phyloP scores from a whole-genome alignment of 2,113 vertebrate genomes.

The Lycocorax pyrrhopterus region DNA sequence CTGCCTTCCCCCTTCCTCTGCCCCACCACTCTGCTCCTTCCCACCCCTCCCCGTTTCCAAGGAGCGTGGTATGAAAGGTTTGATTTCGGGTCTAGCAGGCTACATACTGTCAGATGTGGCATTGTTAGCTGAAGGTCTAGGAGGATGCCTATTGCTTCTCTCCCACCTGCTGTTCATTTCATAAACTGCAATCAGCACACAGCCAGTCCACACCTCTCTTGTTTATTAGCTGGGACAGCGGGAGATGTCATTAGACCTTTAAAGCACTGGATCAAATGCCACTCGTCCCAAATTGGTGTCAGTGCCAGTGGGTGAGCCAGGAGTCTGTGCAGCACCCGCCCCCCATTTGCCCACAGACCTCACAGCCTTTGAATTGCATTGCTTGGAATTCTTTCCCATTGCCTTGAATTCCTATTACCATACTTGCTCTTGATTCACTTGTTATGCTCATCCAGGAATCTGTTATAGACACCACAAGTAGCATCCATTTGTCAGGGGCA shows the following conservation, averaged over 20 bases:
- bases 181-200: slow-evolving; percentile 58
- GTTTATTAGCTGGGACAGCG: slow-evolving; percentile 35
- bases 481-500: not conserved
- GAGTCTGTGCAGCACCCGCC: not conserved
- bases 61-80: not conserved
- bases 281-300: not conserved
- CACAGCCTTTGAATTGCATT: not conserved
- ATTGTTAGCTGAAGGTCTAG: slow-evolving; percentile 17
- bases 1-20: not conserved
- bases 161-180: slow-evolving; percentile 68
- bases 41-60: not conserved
- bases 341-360: not conserved
- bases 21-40: not conserved
- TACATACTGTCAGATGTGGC: not conserved
- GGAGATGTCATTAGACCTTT: slow-evolving; percentile 14
- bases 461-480: not conserved
- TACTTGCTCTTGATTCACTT: not conserved
- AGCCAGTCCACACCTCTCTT: slow-evolving; percentile 33
- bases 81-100: not conserved
- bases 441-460: not conserved
- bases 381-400: not conserved
- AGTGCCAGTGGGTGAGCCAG: not conserved
- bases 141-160: slow-evolving; percentile 56
- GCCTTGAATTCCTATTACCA: not conserved
- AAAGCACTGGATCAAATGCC: not conserved